Percentiles rank a stretch among this genome's conserved stretches.
phyloP scores from a whole-genome alignment of 2,113 vertebrate genomes.

The Callorhinus ursinus region DNA sequence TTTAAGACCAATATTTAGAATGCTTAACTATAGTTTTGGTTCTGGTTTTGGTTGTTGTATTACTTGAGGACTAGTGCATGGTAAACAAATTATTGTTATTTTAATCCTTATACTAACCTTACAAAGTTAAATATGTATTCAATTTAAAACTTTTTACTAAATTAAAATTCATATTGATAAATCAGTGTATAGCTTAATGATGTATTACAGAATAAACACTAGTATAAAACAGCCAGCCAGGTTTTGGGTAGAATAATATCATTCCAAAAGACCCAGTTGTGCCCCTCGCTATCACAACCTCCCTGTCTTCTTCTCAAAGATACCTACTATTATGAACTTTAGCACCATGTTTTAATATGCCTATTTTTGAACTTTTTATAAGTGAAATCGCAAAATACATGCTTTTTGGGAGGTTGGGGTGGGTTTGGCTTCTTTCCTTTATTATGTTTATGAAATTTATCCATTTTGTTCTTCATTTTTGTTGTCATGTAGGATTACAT shows the following conservation, averaged over 20 bases:
- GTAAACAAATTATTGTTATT: neutral
- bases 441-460: neutral
- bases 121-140: neutral
- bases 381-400: neutral
- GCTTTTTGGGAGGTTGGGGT: accelerated
- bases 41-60: neutral
- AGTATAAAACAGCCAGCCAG: neutral
- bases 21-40: neutral
- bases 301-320: neutral
- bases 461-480: neutral
- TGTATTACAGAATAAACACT: neutral
- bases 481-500: neutral
- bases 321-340: neutral
- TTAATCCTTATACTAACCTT: neutral
- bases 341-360: neutral
- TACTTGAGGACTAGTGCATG: neutral
- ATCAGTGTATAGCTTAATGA: neutral
- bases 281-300: neutral
- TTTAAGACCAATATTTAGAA: neutral
- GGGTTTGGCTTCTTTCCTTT: neutral
- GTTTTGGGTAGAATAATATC: neutral
- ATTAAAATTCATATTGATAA: neutral
- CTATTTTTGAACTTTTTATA: neutral
- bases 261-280: neutral
- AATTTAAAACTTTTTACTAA: neutral